phyloP scores from a whole-genome alignment of 2,888 invertebrate genomes.

The Eupithecia insigniata region DNA sequence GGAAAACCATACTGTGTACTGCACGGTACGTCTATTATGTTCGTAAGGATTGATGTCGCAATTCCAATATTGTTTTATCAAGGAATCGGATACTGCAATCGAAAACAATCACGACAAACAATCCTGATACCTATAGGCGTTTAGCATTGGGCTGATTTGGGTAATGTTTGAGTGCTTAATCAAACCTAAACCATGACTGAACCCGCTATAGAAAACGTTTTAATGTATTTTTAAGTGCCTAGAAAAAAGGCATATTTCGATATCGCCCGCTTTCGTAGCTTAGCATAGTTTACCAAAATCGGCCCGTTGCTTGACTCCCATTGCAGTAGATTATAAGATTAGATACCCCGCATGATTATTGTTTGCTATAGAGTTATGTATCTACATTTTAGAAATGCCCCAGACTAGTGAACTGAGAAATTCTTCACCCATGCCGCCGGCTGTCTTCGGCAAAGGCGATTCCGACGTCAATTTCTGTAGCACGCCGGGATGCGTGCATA shows the following conservation, averaged over 20 bases:
- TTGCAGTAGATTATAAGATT: neutral
- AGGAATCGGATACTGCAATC: neutral
- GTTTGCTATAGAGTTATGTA: conserved; percentile 43
- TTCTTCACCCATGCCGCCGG: conserved; percentile 73
- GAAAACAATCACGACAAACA: neutral
- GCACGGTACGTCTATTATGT: neutral
- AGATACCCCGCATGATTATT: neutral
- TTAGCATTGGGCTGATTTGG: neutral
- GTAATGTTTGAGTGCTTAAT: neutral
- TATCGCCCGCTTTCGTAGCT: neutral
- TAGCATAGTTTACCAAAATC: neutral
- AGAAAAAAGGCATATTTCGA: neutral
- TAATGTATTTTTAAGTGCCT: neutral
- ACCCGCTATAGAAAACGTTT: neutral
- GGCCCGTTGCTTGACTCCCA: neutral
- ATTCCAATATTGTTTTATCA: neutral
- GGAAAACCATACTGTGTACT: neutral
- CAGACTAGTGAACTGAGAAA: conserved; percentile 79
- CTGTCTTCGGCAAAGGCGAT: conserved; percentile 60
- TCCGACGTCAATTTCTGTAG: conserved; percentile 85
- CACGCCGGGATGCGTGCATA: conserved; percentile 90
- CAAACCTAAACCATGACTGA: neutral
- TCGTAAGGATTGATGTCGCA: neutral
- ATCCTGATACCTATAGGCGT: neutral
- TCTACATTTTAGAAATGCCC: conserved; percentile 74